These are phyloP conservation scores for Alosa alosa DNA, from an alignment of 2,113 vertebrate species.

Conservation along the genomic window DNA sequence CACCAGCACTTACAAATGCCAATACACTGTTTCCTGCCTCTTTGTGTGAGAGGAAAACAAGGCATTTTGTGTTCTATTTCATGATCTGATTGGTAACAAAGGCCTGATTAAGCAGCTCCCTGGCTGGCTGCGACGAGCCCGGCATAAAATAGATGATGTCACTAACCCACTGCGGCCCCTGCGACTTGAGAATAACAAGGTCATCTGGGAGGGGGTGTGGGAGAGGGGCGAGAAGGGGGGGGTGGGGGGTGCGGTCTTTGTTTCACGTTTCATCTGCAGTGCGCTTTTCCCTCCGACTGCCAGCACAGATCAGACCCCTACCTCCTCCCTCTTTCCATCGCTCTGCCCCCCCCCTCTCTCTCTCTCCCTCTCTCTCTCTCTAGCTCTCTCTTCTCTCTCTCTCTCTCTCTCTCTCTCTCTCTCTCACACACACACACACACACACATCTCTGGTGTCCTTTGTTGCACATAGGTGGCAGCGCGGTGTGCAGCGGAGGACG, in stretches of 20 bases:
- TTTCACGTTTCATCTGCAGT: slow-evolving; percentile 58
- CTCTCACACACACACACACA: background rate
- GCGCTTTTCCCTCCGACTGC: slow-evolving; percentile 27
- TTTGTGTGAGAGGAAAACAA: slow-evolving; percentile 26
- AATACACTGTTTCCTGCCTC: slow-evolving; percentile 27
- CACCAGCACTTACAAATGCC: background rate
- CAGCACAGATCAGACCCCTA: slow-evolving; percentile 8
- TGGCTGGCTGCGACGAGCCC: slow-evolving; percentile 31
- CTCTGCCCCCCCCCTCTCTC: background rate
- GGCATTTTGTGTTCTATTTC: slow-evolving; percentile 50
- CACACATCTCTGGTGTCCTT: slow-evolving; percentile 18
- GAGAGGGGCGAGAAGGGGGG: slow-evolving; percentile 29
- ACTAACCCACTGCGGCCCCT: slow-evolving; percentile 50
- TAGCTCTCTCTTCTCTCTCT: background rate
- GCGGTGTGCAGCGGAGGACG: background rate
- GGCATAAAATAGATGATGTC: slow-evolving; percentile 67
- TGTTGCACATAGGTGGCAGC: slow-evolving; percentile 43
- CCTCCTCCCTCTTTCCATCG: background rate
- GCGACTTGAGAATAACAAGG: slow-evolving; percentile 55
- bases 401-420: background rate
- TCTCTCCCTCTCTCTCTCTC: too few relatives aligned
- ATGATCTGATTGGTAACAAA: slow-evolving; percentile 59
- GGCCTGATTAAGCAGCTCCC: slow-evolving; percentile 54
- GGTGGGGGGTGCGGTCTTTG: slow-evolving; percentile 52
- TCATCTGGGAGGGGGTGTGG: slow-evolving; percentile 41